phyloP scores from a whole-genome alignment of 2,797 vertebrate species.

The Buphagus erythrorhynchus region DNA sequence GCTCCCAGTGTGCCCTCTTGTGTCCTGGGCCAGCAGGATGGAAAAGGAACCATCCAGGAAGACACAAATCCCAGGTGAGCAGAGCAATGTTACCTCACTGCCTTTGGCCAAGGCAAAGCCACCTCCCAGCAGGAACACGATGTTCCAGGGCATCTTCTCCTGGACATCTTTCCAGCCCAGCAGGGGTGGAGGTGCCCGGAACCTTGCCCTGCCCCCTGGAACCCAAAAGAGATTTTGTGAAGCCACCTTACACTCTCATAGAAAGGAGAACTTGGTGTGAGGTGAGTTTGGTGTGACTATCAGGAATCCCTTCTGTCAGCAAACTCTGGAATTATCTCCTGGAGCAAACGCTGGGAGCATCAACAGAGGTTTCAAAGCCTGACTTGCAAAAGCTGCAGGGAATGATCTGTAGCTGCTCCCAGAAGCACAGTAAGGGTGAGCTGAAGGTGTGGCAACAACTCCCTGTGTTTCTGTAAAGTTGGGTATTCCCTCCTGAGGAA shows the following conservation, averaged over 20 bases:
- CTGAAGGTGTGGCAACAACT: not conserved
- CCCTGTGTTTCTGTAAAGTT: not conserved
- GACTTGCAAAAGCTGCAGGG: not conserved
- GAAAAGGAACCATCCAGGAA: not conserved
- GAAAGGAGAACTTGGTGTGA: not conserved
- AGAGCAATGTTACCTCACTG: constrained; percentile 83
- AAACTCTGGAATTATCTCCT: not conserved
- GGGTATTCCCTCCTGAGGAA: not conserved
- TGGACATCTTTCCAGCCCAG: constrained; percentile 85
- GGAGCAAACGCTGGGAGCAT: not conserved
- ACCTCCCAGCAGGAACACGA: constrained; percentile 90
- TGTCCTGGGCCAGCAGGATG: not conserved
- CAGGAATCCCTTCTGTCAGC: not conserved
- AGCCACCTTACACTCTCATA: not conserved
- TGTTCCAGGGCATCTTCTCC: constrained; percentile 92
- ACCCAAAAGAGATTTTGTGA: not conserved
- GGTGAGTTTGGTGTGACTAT: not conserved
- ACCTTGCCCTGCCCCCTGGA: constrained; percentile 45
- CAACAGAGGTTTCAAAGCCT: not conserved
- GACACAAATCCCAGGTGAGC: not conserved
- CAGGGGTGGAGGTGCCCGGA: constrained; percentile 65
- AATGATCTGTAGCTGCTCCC: not conserved
- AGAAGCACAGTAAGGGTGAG: not conserved
- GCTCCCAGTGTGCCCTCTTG: constrained; percentile 42
- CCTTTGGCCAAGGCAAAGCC: constrained; percentile 92